A percentile compares a stretch with the other conserved stretches of the same genome.
These are phyloP conservation scores for Amblyopsis rosae DNA, from an alignment of 2,113 vertebrate species.

Conservation along the genomic window DNA sequence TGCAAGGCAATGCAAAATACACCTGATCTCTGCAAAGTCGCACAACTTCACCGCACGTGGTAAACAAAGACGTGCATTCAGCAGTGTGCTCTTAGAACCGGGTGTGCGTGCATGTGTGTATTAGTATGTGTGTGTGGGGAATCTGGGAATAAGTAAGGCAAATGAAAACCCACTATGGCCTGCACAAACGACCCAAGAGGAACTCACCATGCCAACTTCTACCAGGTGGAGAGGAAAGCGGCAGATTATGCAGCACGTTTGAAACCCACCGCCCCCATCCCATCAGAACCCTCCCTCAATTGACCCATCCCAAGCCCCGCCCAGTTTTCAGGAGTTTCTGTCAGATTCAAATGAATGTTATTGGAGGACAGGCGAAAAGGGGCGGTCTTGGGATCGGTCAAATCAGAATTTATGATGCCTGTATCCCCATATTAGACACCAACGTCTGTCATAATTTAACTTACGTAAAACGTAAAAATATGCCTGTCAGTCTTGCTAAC, in stretches of 20 bases:
- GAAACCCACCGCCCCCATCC: conserved; percentile 48
- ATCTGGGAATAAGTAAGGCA: not conserved
- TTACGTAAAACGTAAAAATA: too few species aligned
- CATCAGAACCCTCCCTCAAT: not conserved
- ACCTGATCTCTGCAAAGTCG: conserved; percentile 48
- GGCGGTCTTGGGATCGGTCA: too few species aligned
- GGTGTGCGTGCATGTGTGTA: not conserved
- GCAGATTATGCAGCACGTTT: conserved; percentile 64
- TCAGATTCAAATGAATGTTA: too few species aligned
- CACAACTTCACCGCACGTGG: conserved; percentile 6
- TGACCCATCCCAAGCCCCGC: not conserved
- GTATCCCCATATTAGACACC: too few species aligned
- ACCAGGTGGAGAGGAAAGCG: conserved; percentile 42
- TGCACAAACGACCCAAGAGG: conserved; percentile 38
- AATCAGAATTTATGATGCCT: too few species aligned
- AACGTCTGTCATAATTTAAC: too few species aligned
- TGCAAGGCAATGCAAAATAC: conserved; percentile 42
- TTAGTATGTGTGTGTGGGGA: not conserved
- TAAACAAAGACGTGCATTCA: conserved; percentile 51
- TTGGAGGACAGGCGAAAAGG: too few species aligned
- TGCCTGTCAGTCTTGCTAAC: too few species aligned
- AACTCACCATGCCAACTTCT: conserved; percentile 45
- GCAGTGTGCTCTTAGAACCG: not conserved
- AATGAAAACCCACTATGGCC: conserved; percentile 42
- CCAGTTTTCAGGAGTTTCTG: not conserved